A percentile compares a stretch with the other conserved stretches of the same genome.
Evolutionary conservation across 2,113 vertebrate genomes (phyloP).

Genomic region (Gallinago paraguaiae): DNA sequence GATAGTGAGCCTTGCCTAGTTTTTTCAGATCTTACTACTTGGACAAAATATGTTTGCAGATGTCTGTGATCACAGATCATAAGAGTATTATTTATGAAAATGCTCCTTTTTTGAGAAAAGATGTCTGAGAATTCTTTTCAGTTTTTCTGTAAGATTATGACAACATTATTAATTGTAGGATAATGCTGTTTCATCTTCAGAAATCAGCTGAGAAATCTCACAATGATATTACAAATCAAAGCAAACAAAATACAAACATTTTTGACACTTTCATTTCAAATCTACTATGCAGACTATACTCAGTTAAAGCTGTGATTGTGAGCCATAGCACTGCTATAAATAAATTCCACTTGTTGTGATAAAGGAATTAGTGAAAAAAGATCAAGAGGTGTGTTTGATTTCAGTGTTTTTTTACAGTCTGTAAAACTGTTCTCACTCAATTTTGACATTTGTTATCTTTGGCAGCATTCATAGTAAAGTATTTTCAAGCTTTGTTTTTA

Average conservation of each 20-base stretch:
- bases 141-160: not conserved
- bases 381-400: not conserved
- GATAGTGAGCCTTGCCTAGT: not conserved
- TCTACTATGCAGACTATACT: not conserved
- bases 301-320: not conserved
- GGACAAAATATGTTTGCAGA: not conserved
- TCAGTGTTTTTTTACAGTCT: not conserved
- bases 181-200: not conserved
- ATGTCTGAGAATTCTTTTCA: not conserved
- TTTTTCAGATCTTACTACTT: not conserved
- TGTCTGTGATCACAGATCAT: not conserved
- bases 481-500: not conserved
- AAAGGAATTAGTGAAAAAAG: not conserved
- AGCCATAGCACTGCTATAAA: not conserved
- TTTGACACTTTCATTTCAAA: not conserved
- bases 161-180: not conserved
- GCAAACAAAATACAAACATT: not conserved
- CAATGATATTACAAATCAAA: not conserved
- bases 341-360: not conserved
- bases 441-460: not conserved
- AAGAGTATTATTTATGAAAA: not conserved
- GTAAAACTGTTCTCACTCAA: not conserved
- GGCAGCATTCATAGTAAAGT: not conserved
- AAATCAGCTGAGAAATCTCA: not conserved
- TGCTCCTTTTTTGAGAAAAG: not conserved